Percentiles rank a stretch among this genome's conserved stretches.
These are phyloP conservation scores for Bubo bubo DNA, from an alignment of 2,113 vertebrate species.

Conservation along the genomic window DNA sequence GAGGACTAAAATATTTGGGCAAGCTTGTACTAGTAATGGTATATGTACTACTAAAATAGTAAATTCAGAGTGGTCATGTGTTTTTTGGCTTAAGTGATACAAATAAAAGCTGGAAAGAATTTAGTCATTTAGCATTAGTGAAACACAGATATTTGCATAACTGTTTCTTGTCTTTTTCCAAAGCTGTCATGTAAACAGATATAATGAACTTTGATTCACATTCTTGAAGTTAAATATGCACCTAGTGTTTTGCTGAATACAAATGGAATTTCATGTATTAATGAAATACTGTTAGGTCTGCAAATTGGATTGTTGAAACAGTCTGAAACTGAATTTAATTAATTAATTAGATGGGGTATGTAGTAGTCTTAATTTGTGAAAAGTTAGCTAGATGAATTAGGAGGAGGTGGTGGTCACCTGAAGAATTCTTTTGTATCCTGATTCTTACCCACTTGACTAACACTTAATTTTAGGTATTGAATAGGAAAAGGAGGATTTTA, in stretches of 20 bases:
- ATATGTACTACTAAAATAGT: neutral
- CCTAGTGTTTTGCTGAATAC: neutral
- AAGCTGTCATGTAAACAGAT: neutral
- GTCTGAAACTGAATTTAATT: neutral
- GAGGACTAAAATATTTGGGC: neutral
- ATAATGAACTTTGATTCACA: neutral
- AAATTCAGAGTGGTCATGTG: neutral
- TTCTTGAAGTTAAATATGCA: neutral
- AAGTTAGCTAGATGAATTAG: neutral
- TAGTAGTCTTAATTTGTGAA: neutral
- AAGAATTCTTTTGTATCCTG: neutral
- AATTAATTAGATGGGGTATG: neutral
- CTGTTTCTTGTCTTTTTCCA: neutral
- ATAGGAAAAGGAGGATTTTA: neutral
- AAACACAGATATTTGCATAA: neutral
- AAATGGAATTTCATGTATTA: neutral
- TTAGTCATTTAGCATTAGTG: neutral
- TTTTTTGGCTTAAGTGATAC: neutral
- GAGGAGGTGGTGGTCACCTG: neutral
- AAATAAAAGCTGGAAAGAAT: neutral
- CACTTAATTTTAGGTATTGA: neutral
- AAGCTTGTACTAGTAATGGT: neutral
- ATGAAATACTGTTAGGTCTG: neutral
- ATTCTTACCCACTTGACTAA: neutral
- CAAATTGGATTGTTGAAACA: neutral